phyloP scores from a whole-genome alignment of 2,113 vertebrate species.

The Aix galericulata region DNA sequence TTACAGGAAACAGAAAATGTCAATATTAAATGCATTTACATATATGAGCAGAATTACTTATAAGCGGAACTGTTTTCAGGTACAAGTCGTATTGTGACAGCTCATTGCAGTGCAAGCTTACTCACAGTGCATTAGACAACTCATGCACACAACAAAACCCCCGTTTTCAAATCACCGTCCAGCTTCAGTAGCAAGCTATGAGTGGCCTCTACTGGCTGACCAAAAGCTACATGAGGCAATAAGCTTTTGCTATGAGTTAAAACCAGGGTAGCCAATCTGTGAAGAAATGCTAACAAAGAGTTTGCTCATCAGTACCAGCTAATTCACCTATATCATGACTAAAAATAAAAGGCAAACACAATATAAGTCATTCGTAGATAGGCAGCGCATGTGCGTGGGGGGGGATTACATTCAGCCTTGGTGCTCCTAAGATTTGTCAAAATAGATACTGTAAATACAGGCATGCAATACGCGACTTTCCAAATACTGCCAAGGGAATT shows the following conservation, averaged over 20 bases:
- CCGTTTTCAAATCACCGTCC: conserved; percentile 54
- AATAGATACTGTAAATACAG: neutral
- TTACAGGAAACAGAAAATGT: neutral
- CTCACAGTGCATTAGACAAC: neutral
- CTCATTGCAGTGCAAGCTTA: neutral
- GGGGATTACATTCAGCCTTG: neutral
- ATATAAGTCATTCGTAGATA: neutral
- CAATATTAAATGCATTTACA: neutral
- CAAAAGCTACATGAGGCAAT: conserved; percentile 85
- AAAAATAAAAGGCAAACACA: neutral
- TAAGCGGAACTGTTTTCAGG: neutral
- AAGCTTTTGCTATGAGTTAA: neutral
- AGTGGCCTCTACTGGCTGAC: conserved; percentile 99
- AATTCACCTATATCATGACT: neutral
- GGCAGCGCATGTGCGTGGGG: no score
- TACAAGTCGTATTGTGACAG: neutral
- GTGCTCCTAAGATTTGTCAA: neutral
- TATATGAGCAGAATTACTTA: neutral
- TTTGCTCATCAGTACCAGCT: neutral
- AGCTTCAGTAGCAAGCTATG: conserved; percentile 85
- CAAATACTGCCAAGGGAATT: neutral
- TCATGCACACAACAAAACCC: neutral
- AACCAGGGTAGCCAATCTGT: neutral
- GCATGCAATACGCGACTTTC: neutral
- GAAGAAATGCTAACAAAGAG: neutral